Evolutionary conservation across 2,113 vertebrate species (phyloP).

Genomic region (Dromaius novaehollandiae): DNA sequence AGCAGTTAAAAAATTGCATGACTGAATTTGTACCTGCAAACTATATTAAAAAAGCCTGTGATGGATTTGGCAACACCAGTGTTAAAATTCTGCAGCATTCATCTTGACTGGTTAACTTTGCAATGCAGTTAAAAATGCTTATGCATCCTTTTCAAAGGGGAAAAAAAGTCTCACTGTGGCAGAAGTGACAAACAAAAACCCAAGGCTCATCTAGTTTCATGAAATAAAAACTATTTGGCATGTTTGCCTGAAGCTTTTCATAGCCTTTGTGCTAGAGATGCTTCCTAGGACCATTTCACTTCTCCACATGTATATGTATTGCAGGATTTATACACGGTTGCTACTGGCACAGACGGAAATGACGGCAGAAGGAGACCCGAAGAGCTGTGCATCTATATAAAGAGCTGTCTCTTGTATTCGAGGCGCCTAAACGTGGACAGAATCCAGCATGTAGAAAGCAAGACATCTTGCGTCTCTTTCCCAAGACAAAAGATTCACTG

Average conservation of each 20-base stretch:
- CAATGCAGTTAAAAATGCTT: not conserved
- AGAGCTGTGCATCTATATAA: not conserved
- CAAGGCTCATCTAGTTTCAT: not conserved
- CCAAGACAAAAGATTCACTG: not conserved
- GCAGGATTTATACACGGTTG: not conserved
- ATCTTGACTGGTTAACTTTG: not conserved
- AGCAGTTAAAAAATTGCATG: not conserved
- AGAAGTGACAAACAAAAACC: not conserved
- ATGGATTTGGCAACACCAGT: fast-evolving
- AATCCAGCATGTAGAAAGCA: not conserved
- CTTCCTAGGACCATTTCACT: not conserved
- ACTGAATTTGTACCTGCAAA: not conserved
- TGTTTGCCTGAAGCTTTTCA: not conserved
- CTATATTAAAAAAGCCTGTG: not conserved
- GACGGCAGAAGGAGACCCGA: not conserved
- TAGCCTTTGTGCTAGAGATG: not conserved
- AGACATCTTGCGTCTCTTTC: not conserved
- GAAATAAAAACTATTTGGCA: not conserved
- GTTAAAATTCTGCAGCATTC: not conserved
- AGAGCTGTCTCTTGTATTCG: not conserved
- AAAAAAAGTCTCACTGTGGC: not conserved
- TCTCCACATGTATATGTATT: not conserved
- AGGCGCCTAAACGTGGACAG: not conserved
- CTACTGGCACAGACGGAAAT: not conserved
- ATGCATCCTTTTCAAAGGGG: not conserved